Evolutionary conservation across 2,888 invertebrate genomes (phyloP), one percentile per base, ranked within the genome.

Genomic region (Aphidoletes aphidimyza): DNA sequence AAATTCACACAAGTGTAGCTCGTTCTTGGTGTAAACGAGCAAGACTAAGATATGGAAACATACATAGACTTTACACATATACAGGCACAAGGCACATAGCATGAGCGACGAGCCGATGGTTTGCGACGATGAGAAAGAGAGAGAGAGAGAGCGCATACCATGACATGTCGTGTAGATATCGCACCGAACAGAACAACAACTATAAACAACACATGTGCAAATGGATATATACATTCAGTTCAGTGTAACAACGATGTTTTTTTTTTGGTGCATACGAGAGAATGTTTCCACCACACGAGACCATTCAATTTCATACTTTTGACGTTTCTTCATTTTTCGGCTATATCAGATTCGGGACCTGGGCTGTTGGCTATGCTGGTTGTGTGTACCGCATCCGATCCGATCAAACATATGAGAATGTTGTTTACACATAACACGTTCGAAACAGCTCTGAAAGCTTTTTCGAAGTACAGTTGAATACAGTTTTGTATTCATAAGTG

Each of bases 1-100:
- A 81, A 81, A 81, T n/a, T 81, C 81, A 81, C 81, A 81, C 81
- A 81, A 81, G 81, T 81, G 81, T 81, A 81, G 81, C 37, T 2
- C 2, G 54, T 26, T 54, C 54, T 54, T 26, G 54, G n/a, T n/a
- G n/a, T n/a, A n/a, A n/a, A n/a, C n/a, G n/a, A n/a, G n/a, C 36
- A 19, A 1, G 36, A 78, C 14, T 36, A 36, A 8, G 14, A 78
- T 54, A 54, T 19, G n/a, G 5, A 78, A 78, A 78, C 78, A 36
- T n/a, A 36, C 78, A 78, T 36, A 78, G 2, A 78, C 78, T 11
- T 14, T 5, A 36, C 36, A 78, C 36, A 2, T 14, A 78, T 78
- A 1, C 5, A 26, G 36, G 11, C 36, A 14, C 17, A 78, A 22
- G 22, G 11, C 22, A 11, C 54, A 26, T 22, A n/a, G 3, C n/a